A percentile compares a stretch with the other conserved stretches of the same genome.
Conservation (phyloP, 2,888 invertebrate genomes). For the Aproaerema taeniolella region DNA sequence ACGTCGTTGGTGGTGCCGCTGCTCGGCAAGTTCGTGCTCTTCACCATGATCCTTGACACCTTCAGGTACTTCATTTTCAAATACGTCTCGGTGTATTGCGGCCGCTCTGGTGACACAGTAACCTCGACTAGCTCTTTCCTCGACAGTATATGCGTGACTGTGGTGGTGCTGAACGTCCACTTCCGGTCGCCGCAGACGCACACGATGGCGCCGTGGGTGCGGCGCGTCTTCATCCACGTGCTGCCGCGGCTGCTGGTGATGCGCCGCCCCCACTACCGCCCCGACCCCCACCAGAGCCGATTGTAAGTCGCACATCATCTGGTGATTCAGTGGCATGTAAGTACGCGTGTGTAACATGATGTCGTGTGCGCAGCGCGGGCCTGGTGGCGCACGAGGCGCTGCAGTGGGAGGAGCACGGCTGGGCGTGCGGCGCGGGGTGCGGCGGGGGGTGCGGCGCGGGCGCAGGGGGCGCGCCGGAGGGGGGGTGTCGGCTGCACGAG, state of each 20-base stretch:
- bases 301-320: conserved; percentile 40
- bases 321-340: too few species aligned
- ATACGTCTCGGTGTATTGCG: too few species aligned
- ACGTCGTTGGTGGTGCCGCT: conserved; percentile 95
- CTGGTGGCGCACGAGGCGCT: conserved; percentile 32
- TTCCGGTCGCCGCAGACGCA: conserved; percentile 98
- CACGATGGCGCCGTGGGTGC: conserved; percentile 98
- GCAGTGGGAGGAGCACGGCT: conserved; percentile 26
- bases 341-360: background rate
- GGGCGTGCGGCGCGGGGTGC: conserved; percentile 26
- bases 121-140: too few species aligned
- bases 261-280: conserved; percentile 86
- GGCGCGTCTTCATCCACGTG: conserved; percentile 96
- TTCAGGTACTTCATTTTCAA: too few species aligned
- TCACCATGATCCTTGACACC: conserved; percentile 97
- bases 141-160: conserved; percentile 93
- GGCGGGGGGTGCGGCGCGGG: conserved; percentile 28
- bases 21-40: conserved; percentile 95
- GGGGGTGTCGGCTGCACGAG: conserved; percentile 76
- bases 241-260: conserved; percentile 95
- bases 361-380: conserved; percentile 36
- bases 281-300: conserved; percentile 78
- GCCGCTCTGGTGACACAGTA: too few species aligned
- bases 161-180: conserved; percentile 97
- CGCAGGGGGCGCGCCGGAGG: conserved; percentile 66